Base-by-base conservation (phyloP, 2,888 invertebrate genomes). In the Diplolepis rosae region DNA sequence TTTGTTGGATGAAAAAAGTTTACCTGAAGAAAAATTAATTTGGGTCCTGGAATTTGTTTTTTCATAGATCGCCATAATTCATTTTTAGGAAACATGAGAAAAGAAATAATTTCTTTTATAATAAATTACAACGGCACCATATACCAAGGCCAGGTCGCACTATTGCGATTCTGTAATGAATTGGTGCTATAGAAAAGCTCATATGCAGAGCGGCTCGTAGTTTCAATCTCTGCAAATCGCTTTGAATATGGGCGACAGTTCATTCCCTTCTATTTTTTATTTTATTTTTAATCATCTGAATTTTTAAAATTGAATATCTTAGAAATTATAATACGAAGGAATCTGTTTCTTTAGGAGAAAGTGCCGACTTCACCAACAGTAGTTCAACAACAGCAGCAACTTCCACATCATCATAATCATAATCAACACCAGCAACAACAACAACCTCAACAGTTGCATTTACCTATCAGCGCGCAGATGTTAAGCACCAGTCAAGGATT, bases 401-500 rank as follows among this genome's bases (percentile, higher is more conserved):
- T 70, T 28, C 76, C 65, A 30, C 80, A 72, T 70, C 75, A 72
- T 42, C 75, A 74, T 27, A 48, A 52, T 24, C 71, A 71, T 24
- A 66, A 66, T 15, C 69, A 61, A 56, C 73, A 68, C 24, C 75
- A 74, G 22, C 75, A 73, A 35, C 76, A 73, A n/a, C 85, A 85
- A 71, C 86, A 84, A 28, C 69, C 83, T 32, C 87, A 87, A 70
- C 88, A 88, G 73, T 76, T 89, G 61, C 88, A 89, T 68, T 78
- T 89, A 71, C 88, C 88, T 13, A 87, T 87, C 72, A 85, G 82
- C 67, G 85, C 87, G 39, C 87, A 87, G 65, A 87, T 88, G 87
- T 77, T 89, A 73, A 89, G 87, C 69, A 86, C 88, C 61, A 84
- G 80, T 73, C 88, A 87, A 67, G 86, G 88, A 4, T 76, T 88